Base-by-base conservation (phyloP, 2,797 vertebrate genomes). In the Pangasius djambal region DNA sequence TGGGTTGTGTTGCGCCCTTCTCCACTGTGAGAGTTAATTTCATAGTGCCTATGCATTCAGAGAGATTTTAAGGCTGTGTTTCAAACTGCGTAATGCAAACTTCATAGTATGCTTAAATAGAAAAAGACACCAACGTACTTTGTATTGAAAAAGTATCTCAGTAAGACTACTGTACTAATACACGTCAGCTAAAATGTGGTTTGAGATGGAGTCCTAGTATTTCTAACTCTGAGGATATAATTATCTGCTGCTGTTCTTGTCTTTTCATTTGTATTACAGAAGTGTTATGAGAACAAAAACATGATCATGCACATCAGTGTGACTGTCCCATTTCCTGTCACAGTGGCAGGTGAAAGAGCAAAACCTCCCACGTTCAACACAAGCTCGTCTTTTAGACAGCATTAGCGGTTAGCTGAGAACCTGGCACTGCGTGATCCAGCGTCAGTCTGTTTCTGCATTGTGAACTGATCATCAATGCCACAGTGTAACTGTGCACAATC, bases 321-420 rank as follows among this genome's bases (percentile, higher is more conserved):
- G 55, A 61, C 12, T 15, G 55, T 61, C 78, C 37, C 37, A 28
- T 67, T 22, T 69, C 52, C n/a, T 20, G n/a, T 48, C 48, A 48
- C 48, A 84, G n/a, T 37, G n/a, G 44, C n/a, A 34, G 20, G n/a
- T 85, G n/a, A 67, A 34, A 52, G n/a, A 52, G 28, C 83, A 85
- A 52, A 52, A 34, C 9, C 83, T 85, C n/a, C 59, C 37, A 65
- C 81, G 9, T 48, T 63, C 81, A 63, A 25, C 20, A 25, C 1
- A 40, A 28, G 55, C 34, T 83, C 13, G 22, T 83, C 10, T 20
- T 40, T 57, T 61, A 70, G 44, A 13, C n/a, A 34, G 59, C 37
- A n/a, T 48, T 85, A 22, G 13, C 44, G 67, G 82, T 48, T 34
- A 69, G 25, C 44, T 84, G 44, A 67, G 40, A 67, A 2, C n/a